Percentiles rank a stretch among this genome's conserved stretches.
phyloP scores from a whole-genome alignment of 2,888 invertebrate species.

The Listrodromus nycthemerus region DNA sequence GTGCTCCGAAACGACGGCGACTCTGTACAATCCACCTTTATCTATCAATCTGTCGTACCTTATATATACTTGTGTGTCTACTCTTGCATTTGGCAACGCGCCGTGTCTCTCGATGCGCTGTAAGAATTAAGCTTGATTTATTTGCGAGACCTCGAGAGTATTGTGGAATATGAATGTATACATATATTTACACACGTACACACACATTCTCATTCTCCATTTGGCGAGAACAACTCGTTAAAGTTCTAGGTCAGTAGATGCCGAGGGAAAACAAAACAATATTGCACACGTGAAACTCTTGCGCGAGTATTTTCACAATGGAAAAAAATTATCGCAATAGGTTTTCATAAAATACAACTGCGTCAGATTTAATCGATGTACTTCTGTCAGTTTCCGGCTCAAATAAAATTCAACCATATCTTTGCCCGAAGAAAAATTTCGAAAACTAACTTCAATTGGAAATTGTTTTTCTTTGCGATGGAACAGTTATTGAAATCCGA shows the following conservation, averaged over 20 bases:
- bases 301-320: not conserved
- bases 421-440: not conserved
- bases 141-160: slow-evolving; percentile 39
- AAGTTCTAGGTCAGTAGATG: slow-evolving; percentile 49
- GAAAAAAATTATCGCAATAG: not conserved
- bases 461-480: not conserved
- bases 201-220: slow-evolving; percentile 22
- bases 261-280: slow-evolving; percentile 31
- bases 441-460: not conserved
- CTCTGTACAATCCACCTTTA: slow-evolving; percentile 23
- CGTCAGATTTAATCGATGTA: no score
- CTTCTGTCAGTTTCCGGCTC: no score
- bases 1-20: slow-evolving; percentile 31
- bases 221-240: slow-evolving; percentile 47
- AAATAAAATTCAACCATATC: no score
- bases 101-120: slow-evolving; percentile 41
- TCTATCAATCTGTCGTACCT: not conserved
- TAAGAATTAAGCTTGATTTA: slow-evolving; percentile 49
- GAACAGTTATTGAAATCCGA: no score
- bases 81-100: slow-evolving; percentile 59
- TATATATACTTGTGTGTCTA: slow-evolving; percentile 36
- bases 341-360: no score
- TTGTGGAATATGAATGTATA: slow-evolving; percentile 38
- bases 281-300: slow-evolving; percentile 17
- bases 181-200: not conserved